Base-by-base conservation (phyloP, 2,888 invertebrate genomes). In the Luffia ferchaultella region DNA sequence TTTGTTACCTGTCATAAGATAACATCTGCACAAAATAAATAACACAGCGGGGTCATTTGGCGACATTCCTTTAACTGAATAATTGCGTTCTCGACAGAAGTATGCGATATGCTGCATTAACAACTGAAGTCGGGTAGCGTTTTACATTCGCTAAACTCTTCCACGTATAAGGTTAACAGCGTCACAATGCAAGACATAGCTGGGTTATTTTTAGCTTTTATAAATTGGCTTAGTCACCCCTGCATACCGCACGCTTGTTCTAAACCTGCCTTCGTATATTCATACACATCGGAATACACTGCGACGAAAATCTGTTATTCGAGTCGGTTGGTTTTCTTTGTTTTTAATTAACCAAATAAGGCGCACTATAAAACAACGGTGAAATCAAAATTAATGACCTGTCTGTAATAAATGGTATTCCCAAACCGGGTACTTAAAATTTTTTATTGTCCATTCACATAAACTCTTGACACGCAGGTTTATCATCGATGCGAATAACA, bases 161-260 rank as follows among this genome's bases (percentile, higher is more conserved):
- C 68, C 65, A 67, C 70, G 65, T 73, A 72, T 72, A 77, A 72
- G 76, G 76, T 74, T 79, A 79, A 78, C 76, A 77, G 68, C 73
- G 70, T 69, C 68, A 66, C 70, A 75, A 70, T 68, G 70, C 63
- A 77, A 76, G 80, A 77, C 69, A 70, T 76, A 69, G 70, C 64
- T 64, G 68, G 63, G 74, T 74, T 83, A 83, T 83, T 83, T 83
- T 82, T 83, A 83, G 82, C 74, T 68, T 73, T 79, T 74, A 73
- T 82, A 83, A 83, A 83, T 83, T 82, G 80, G 77, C 75, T 83
- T 80, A 77, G 77, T 75, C 67, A 70, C 75, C 75, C 76, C 77
- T 77, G 76, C 78, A 76, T 76, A 70, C n/a, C 65, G 73, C 62
- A 68, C 71, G 73, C 73, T 77, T 73, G 30, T 30, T 12, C 30